A percentile compares a stretch with the other conserved stretches of the same genome.
phyloP scores from a whole-genome alignment of 1,140 invertebrate species.

The Dendroctonus ponderosae region DNA sequence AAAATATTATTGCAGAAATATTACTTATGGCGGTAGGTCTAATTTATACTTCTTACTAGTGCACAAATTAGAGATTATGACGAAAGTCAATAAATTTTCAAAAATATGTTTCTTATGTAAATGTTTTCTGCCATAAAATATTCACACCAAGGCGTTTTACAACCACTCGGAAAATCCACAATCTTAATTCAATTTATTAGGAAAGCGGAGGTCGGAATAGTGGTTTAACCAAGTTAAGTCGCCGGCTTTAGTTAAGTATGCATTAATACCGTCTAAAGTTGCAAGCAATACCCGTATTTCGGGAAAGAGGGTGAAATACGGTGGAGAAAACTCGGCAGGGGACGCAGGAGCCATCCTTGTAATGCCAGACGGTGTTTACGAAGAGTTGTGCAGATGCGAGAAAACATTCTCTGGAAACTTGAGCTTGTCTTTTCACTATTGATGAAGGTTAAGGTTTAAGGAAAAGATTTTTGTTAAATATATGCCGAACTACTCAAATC shows the following conservation, averaged over 20 bases:
- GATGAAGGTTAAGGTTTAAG: too few species aligned
- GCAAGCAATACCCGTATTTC: constrained; percentile 32
- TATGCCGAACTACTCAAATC: too few species aligned
- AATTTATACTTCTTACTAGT: too few species aligned
- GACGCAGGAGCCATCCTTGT: constrained; percentile 26
- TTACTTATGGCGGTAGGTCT: too few species aligned
- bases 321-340: constrained; percentile 25
- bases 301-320: constrained; percentile 25
- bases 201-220: constrained; percentile 23
- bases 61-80: too few species aligned
- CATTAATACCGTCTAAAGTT: constrained; percentile 42
- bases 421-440: too few species aligned
- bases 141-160: constrained; percentile 1
- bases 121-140: neutral
- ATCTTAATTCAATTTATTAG: constrained; percentile 27
- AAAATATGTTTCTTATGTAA: too few species aligned
- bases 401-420: neutral
- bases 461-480: too few species aligned
- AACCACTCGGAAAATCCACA: constrained; percentile 6
- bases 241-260: constrained; percentile 42
- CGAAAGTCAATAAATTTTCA: too few species aligned
- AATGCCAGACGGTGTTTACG: constrained; percentile 35
- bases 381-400: constrained; percentile 1
- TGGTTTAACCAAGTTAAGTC: constrained; percentile 40
- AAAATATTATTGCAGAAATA: too few species aligned